Conservation (phyloP, 2,113 vertebrate species). For the Cnemophilus loriae region DNA sequence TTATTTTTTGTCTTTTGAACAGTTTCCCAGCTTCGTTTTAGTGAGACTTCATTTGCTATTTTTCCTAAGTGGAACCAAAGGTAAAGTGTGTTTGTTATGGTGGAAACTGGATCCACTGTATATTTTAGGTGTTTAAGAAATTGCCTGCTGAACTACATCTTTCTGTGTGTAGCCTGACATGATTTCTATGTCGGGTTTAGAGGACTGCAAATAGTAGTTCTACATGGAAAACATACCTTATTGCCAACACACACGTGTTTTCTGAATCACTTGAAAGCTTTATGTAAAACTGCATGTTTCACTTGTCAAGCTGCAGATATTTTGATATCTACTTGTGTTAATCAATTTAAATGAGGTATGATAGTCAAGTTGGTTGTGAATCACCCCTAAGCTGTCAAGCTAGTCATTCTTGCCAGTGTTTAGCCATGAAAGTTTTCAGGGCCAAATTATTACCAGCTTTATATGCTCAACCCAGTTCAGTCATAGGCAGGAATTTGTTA, state of each 20-base stretch:
- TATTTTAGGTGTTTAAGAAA: not conserved
- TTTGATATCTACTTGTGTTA: not conserved
- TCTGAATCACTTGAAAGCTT: not conserved
- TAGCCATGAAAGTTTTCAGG: not conserved
- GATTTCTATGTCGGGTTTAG: not conserved
- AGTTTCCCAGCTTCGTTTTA: not conserved
- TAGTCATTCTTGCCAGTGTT: not conserved
- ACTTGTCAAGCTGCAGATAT: not conserved
- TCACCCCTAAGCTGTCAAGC: not conserved
- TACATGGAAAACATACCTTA: not conserved
- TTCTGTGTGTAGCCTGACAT: not conserved
- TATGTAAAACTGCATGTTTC: not conserved
- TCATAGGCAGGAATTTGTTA: not conserved
- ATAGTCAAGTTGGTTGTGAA: not conserved
- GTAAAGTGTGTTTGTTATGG: not conserved
- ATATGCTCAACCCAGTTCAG: not conserved
- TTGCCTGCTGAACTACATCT: not conserved
- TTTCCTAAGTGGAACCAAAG: not conserved
- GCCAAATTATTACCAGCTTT: not conserved
- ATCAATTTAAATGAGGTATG: not conserved
- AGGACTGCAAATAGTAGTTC: not conserved
- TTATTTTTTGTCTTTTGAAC: not conserved
- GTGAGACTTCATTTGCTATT: not conserved
- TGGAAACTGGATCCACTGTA: not conserved
- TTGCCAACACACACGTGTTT: not conserved